Evolutionary conservation across 2,888 invertebrate genomes (phyloP).

Genomic region (Steinernema hermaphroditum): DNA sequence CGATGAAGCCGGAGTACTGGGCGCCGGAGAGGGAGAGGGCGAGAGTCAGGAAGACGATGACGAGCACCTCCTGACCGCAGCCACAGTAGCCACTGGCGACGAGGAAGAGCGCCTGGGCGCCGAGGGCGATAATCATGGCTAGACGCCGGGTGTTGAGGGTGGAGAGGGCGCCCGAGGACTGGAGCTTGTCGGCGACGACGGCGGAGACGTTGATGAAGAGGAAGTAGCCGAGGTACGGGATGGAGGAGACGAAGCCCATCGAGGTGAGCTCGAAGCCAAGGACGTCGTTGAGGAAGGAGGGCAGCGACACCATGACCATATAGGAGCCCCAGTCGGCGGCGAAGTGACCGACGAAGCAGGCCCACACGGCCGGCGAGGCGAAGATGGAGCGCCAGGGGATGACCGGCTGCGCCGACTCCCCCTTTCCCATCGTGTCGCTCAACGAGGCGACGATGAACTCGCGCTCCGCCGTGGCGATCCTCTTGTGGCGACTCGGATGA

Average conservation of each 20-base stretch:
- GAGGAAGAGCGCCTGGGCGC: conserved; percentile 64
- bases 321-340: conserved; percentile 70
- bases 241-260: conserved; percentile 64
- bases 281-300: conserved; percentile 67
- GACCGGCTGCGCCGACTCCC: conserved; percentile 37
- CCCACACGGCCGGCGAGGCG: conserved; percentile 67
- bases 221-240: conserved; percentile 66
- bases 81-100: conserved; percentile 60
- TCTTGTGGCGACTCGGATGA: conserved; percentile 71
- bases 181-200: conserved; percentile 59
- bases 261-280: conserved; percentile 62
- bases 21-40: conserved; percentile 63
- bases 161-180: conserved; percentile 50
- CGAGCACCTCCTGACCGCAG: conserved; percentile 65
- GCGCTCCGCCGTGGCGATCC: conserved; percentile 69
- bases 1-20: conserved; percentile 65
- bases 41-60: conserved; percentile 57
- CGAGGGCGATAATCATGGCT: conserved; percentile 65
- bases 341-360: conserved; percentile 68
- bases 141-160: conserved; percentile 64
- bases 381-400: conserved; percentile 68
- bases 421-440: conserved; percentile 50
- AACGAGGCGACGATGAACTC: conserved; percentile 59
- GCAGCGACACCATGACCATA: conserved; percentile 69
- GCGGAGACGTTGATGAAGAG: conserved; percentile 64